Base-by-base conservation (phyloP, 1,140 invertebrate species). In the Leucophenga varia region DNA sequence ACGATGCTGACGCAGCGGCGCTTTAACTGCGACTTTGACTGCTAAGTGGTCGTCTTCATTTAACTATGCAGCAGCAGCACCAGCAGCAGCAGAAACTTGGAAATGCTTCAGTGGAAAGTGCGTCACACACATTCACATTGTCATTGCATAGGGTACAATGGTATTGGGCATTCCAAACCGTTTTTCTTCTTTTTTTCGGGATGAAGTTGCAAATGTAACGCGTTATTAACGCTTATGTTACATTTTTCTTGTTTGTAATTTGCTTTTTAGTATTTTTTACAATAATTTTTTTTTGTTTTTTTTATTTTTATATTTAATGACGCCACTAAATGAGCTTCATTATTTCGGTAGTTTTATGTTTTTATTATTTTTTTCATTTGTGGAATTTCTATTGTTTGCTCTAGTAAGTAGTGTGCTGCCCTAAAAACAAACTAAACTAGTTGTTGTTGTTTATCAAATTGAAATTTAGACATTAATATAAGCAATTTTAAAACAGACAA, bases 261-360 rank as follows among this genome's bases (percentile, higher is more conserved):
- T 52, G 38, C 49, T 30, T 21, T 18, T 19, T 31, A n/a, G 31
- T 39, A 21, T 25, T 37, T 12, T 17, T 12, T 37, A 17, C 13
- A n/a, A 17, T 44, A 45, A 44, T 40, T 31, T 42, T 17, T 16
- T 9, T 10, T n/a, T 37, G 17, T 17, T 35, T 30, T 28, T 46
- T 42, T 49, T 44, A 43, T 47, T 46, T 38, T 56, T 46, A 54
- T 55, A 56, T 56, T 69, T 69, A 69, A 69, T 69, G 64, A 69
- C 65, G 65, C 64, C 48, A 69, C 64, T 69, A 69, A 69, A 69
- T 69, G 65, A 61, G 64, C 58, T 61, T 64, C 58, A 64, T 69
- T 69, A 69, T 69, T 54, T 58, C 54, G 56, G 56, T 65, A 61
- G 61, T 54, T 30, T 41, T 12, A 39, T 12, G 31, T n/a, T 34